Evolutionary conservation across 2,113 vertebrate genomes (phyloP).

Genomic region (Elaphurus davidianus): DNA sequence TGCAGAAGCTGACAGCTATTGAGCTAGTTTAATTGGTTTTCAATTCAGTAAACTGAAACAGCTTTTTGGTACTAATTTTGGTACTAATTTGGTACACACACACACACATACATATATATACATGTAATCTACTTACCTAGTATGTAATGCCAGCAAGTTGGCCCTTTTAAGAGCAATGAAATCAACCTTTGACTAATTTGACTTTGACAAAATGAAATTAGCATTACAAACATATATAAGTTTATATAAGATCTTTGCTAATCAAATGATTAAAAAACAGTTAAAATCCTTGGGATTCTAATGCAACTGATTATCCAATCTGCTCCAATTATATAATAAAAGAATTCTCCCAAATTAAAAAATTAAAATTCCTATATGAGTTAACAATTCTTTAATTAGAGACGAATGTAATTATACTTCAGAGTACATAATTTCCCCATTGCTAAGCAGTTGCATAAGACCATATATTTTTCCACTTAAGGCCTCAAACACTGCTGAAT

Average conservation of each 20-base stretch:
- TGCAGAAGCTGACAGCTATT: background rate
- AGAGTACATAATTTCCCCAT: background rate
- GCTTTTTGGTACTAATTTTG: background rate
- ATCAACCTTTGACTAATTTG: background rate
- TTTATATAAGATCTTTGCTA: background rate
- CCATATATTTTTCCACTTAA: background rate
- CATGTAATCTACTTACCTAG: background rate
- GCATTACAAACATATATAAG: background rate
- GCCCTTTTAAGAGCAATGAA: conserved; percentile 1
- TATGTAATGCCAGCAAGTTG: conserved; percentile 24
- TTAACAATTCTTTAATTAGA: conserved; percentile 51
- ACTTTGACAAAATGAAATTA: conserved; percentile 5
- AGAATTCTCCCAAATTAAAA: conserved; percentile 14
- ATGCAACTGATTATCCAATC: background rate
- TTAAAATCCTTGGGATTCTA: conserved; percentile 11
- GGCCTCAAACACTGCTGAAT: background rate
- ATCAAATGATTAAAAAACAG: conserved; percentile 16
- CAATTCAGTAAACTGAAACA: conserved; percentile 15
- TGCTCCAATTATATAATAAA: conserved; percentile 7
- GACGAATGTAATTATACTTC: background rate
- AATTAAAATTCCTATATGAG: background rate
- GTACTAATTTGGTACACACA: background rate
- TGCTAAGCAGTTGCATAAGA: background rate
- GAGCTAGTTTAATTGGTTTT: background rate
- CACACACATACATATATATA: background rate